Evolutionary conservation across 1,140 invertebrate species (phyloP).

Genomic region (Tetramorium parvispinum): DNA sequence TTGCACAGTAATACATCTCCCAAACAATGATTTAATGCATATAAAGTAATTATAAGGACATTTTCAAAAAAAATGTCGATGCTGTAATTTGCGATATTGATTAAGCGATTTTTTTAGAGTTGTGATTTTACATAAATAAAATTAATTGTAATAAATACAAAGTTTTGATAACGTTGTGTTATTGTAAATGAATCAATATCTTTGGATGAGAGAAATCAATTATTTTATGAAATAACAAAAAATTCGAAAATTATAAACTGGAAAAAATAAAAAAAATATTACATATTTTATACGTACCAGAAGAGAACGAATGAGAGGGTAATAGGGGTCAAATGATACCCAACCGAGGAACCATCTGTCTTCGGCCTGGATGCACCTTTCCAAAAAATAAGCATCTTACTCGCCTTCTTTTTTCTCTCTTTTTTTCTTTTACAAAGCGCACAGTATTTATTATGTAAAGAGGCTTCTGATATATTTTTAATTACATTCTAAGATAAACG

Average conservation of each 20-base stretch:
- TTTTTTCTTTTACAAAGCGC: neutral
- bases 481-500: neutral
- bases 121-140: neutral
- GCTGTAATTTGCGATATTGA: neutral
- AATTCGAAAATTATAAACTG: neutral
- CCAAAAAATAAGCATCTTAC: conserved; percentile 43
- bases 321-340: conserved; percentile 59
- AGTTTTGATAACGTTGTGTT: neutral
- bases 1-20: neutral
- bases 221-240: neutral
- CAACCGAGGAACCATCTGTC: conserved; percentile 44
- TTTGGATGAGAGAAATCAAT: neutral
- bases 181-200: conserved; percentile 2
- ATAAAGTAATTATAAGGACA: neutral
- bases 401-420: conserved; percentile 4
- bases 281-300: conserved; percentile 7
- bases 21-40: neutral
- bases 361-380: conserved; percentile 39
- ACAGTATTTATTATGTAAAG: neutral
- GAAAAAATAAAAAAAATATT: neutral
- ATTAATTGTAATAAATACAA: neutral
- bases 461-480: neutral
- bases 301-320: conserved; percentile 51
- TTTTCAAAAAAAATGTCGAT: neutral
- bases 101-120: neutral